A percentile compares a stretch with the other conserved stretches of the same genome.
Conservation (phyloP, 1,140 invertebrate species). For the Magallana ariakensis region DNA sequence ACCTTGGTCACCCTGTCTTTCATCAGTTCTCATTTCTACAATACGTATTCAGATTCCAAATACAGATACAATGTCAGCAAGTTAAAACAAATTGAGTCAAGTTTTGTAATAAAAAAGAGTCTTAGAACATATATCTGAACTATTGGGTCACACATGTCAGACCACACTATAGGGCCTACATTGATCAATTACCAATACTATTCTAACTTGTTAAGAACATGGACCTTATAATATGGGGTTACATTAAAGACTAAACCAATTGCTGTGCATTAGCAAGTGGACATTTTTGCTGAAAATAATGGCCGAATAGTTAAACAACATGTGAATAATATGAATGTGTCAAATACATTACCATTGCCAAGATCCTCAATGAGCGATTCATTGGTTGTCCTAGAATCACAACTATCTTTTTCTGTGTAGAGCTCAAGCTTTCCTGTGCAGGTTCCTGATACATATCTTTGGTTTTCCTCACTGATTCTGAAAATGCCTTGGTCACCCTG, state of each 20-base stretch:
- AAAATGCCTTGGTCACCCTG: too few relatives aligned
- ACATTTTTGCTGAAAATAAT: not conserved
- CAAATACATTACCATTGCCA: not conserved
- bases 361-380: too few relatives aligned
- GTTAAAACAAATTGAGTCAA: too few relatives aligned
- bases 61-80: too few relatives aligned
- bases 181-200: not conserved
- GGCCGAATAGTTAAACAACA: not conserved
- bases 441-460: too few relatives aligned
- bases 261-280: not conserved
- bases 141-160: not conserved
- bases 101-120: not conserved
- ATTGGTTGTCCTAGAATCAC: too few relatives aligned
- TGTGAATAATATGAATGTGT: not conserved
- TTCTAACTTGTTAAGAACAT: constrained; percentile 6
- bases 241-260: not conserved
- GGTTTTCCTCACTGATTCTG: too few relatives aligned
- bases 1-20: too few relatives aligned
- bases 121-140: constrained; percentile 3
- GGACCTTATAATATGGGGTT: constrained; percentile 6
- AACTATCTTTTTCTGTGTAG: too few relatives aligned
- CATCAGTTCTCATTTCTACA: too few relatives aligned
- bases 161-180: not conserved
- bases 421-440: too few relatives aligned
- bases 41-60: too few relatives aligned